A percentile compares a stretch with the other conserved stretches of the same genome.
Conservation (phyloP, 2,797 vertebrate species). For the Amblyopsis hoosieri region DNA sequence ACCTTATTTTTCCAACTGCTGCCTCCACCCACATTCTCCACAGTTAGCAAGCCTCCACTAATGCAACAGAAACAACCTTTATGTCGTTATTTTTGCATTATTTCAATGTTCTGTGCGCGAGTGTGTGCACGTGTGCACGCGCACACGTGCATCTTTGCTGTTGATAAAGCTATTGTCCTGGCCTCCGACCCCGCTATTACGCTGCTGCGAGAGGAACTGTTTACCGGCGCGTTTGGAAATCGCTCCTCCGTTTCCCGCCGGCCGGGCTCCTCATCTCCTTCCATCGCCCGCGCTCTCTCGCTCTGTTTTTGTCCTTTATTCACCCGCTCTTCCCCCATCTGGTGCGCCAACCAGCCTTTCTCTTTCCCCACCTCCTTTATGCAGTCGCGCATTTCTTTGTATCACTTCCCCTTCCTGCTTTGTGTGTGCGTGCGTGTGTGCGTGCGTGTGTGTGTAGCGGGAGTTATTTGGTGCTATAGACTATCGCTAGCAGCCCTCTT, state of each 20-base stretch:
- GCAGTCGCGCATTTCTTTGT: conserved; percentile 44
- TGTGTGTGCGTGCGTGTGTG: conserved; percentile 24
- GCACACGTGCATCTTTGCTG: conserved; percentile 51
- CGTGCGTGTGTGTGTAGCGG: conserved; percentile 27
- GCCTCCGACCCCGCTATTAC: conserved; percentile 59
- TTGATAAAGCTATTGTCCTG: conserved; percentile 62
- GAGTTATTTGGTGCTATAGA: conserved; percentile 65
- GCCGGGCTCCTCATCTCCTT: neutral
- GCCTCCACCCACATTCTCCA: conserved; percentile 34
- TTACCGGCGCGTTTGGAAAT: conserved; percentile 40
- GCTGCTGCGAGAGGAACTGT: conserved; percentile 35
- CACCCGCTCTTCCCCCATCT: conserved; percentile 59
- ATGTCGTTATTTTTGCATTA: conserved; percentile 1
- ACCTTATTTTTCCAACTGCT: conserved; percentile 42
- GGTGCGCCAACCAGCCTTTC: conserved; percentile 52
- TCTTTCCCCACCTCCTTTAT: conserved; percentile 54
- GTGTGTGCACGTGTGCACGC: conserved; percentile 1
- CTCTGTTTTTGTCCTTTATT: conserved; percentile 49
- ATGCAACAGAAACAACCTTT: conserved; percentile 22
- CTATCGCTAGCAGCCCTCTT: conserved; percentile 69
- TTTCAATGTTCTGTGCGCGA: neutral
- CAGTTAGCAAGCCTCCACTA: conserved; percentile 32
- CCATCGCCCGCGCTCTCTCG: conserved; percentile 19
- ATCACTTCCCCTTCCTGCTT: conserved; percentile 41
- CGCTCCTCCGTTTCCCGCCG: neutral